A percentile compares a stretch with the other conserved stretches of the same genome.
Conservation (phyloP, 2,888 invertebrate species). For the Oxyscelio sp. region DNA sequence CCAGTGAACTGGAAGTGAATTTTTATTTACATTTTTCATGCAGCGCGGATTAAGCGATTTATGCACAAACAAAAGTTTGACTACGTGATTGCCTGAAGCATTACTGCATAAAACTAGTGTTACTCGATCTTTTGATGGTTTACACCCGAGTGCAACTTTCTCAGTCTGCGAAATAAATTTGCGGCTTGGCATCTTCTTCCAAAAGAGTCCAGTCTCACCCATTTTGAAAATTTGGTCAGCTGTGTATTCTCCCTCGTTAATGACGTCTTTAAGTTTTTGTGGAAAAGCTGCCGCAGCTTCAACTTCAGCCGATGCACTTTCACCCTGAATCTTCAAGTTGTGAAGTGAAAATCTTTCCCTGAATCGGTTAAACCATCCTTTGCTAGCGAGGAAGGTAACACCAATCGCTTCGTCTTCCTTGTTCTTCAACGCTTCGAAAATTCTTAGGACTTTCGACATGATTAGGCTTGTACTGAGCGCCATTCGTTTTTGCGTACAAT, state of each 20-base stretch:
- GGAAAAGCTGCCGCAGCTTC: constrained; percentile 49
- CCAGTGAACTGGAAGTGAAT: constrained; percentile 79
- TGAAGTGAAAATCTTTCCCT: constrained; percentile 42
- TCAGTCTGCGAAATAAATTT: constrained; percentile 80
- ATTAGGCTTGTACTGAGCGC: no score
- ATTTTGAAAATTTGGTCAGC: constrained; percentile 71
- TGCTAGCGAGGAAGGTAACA: constrained; percentile 69
- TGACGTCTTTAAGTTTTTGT: constrained; percentile 41
- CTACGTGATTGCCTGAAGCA: constrained; percentile 79
- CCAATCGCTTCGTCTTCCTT: no score
- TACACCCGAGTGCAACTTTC: constrained; percentile 79
- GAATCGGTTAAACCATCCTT: constrained; percentile 68
- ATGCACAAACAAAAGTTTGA: constrained; percentile 81
- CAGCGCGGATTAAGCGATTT: constrained; percentile 78
- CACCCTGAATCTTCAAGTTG: constrained; percentile 59
- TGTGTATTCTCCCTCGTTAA: no score
- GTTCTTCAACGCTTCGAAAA: no score
- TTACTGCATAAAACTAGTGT: constrained; percentile 80
- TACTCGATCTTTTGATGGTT: constrained; percentile 80
- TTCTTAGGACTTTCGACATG: no score
- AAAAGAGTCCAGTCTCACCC: constrained; percentile 76
- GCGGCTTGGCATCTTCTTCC: constrained; percentile 79
- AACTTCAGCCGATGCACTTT: constrained; percentile 64
- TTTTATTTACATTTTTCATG: no score
- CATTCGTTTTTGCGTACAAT: no score